A percentile compares a stretch with the other conserved stretches of the same genome.
Evolutionary conservation across 2,888 invertebrate species (phyloP).

Genomic region (Cerastis leucographa): DNA sequence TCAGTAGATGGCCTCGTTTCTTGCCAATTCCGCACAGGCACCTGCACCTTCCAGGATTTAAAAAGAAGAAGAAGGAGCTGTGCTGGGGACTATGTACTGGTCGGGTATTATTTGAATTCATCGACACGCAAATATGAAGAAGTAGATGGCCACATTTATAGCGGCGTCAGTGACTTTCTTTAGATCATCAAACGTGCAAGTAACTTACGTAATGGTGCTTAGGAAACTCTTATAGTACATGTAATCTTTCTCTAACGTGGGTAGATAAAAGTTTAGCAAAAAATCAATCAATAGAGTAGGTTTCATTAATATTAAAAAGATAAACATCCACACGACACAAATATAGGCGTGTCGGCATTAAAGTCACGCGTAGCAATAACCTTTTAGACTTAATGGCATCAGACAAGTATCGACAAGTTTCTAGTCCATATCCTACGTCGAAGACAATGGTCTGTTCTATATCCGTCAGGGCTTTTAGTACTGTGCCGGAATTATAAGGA

Average conservation of each 20-base stretch:
- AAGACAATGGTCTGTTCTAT: conserved; percentile 44
- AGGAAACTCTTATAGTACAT: neutral
- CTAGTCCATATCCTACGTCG: conserved; percentile 21
- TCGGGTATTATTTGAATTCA: no score
- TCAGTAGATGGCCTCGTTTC: neutral
- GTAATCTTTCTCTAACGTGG: no score
- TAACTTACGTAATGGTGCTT: neutral
- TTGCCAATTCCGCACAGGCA: no score
- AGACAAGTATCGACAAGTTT: conserved; percentile 54
- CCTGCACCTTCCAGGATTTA: no score
- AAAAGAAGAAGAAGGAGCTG: no score
- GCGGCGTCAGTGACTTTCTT: neutral
- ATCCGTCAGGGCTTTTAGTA: conserved; percentile 30
- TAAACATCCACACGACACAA: conserved; percentile 37
- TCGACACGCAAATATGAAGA: no score
- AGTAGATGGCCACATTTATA: neutral
- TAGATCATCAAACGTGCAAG: neutral
- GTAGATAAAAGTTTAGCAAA: neutral
- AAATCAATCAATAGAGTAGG: conserved; percentile 9
- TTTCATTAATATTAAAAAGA: conserved; percentile 33
- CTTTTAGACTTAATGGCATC: conserved; percentile 43
- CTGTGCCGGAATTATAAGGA: conserved; percentile 45
- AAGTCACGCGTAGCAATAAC: conserved; percentile 54
- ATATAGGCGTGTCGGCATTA: conserved; percentile 30
- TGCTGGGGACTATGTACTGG: no score